These are phyloP conservation scores for Naso thynnoides DNA, from an alignment of 2,797 vertebrate genomes.

Conservation along the genomic window DNA sequence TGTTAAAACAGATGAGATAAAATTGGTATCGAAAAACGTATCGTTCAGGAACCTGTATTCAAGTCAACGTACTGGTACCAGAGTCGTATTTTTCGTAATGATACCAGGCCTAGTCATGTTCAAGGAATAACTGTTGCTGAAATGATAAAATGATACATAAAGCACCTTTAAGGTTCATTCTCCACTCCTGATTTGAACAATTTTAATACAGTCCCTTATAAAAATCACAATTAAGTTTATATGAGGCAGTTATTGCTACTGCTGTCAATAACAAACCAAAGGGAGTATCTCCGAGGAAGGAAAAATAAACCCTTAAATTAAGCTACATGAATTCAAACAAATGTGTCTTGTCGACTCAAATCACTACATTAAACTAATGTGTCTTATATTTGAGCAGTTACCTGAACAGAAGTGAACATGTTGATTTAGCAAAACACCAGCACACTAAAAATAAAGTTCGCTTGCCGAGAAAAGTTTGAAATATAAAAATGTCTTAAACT, in stretches of 20 bases:
- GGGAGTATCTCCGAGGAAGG: background rate
- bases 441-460: background rate
- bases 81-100: background rate
- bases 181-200: background rate
- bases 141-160: too few relatives aligned
- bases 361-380: background rate
- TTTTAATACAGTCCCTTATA: conserved; percentile 7
- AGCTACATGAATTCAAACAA: background rate
- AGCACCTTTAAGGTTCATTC: too few relatives aligned
- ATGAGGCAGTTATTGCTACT: background rate
- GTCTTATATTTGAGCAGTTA: conserved; percentile 26
- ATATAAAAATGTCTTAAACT: conserved; percentile 34
- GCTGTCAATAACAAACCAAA: background rate
- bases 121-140: too few relatives aligned
- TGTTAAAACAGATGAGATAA: too few relatives aligned
- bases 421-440: conserved; percentile 11
- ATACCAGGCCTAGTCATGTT: too few relatives aligned
- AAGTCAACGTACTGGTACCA: too few relatives aligned
- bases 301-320: background rate
- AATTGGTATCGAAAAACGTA: too few relatives aligned
- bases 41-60: too few relatives aligned
- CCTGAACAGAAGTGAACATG: conserved; percentile 23
- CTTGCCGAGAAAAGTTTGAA: conserved; percentile 12
- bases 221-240: background rate
- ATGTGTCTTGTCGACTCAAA: conserved; percentile 1